Evolutionary conservation across 2,113 vertebrate genomes (phyloP), one percentile per base, ranked within the genome.

Genomic region (Trogon melanurus): DNA sequence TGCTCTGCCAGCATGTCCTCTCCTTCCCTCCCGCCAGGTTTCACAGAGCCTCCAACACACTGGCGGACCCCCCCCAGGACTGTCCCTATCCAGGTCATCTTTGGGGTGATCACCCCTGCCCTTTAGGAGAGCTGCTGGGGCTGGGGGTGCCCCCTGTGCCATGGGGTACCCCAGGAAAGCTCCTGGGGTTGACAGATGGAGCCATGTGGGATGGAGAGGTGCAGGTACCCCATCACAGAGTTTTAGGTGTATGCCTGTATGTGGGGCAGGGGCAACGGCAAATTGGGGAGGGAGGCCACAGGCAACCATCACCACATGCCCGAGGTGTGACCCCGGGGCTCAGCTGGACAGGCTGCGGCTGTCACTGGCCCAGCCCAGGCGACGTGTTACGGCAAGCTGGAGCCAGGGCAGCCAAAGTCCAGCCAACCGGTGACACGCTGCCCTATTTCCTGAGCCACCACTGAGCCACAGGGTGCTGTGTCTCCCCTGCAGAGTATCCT

Each of bases 131-230:
- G 62, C n/a, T 79, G 57, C 34, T 53, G 61, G 34, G 44, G 23
- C 65, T 65, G 50, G 34, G 14, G 51, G 16, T 69, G 34, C 27
- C 25, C 58, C 48, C 19, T 25, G 10, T 47, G 14, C 44, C 32
- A 30, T 11, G 22, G 23, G 22, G n/a, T 29, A 70, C 23, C 41
- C 29, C 60, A 53, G 87, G 32, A 60, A 80, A 20, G 25, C 47
- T 80, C 56, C 34, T 13, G 2, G 34, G 45, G 32, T 34, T 12
- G 17, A 48, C 11, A 11, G 47, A 36, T n/a, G 13, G 47, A 69
- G 54, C 32, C 7, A 4, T 1, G 13, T 0, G 0, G 47, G 60
- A 73, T 23, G 47, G 36, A 66, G 72, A 44, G n/a, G 12, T 0
- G 0, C 64, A 60, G 6, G 5, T 30, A 44, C 20, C 10, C 25